These are phyloP conservation scores for Montipora cactus DNA, from an alignment of 64 coral and sea anemone species.

Conservation along the genomic window DNA sequence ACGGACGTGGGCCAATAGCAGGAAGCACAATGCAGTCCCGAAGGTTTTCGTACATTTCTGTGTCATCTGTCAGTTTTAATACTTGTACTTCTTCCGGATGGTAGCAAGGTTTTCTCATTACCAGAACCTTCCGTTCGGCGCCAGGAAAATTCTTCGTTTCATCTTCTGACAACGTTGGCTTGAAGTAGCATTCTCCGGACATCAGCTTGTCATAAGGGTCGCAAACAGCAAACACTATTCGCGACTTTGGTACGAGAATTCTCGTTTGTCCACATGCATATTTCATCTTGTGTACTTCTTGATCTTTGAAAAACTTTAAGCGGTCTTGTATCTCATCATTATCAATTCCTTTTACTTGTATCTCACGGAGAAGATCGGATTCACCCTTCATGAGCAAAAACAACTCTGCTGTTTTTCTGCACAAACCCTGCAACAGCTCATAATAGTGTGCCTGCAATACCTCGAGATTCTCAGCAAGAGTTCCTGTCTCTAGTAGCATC, in stretches of 20 bases:
- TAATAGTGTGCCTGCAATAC: conserved; percentile 64
- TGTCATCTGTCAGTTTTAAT: conserved; percentile 34
- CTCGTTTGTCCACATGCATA: conserved; percentile 37
- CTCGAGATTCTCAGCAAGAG: conserved; percentile 25
- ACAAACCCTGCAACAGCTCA: conserved; percentile 49
- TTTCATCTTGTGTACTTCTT: conserved; percentile 43
- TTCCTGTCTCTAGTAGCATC: conserved; percentile 55
- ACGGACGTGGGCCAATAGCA: conserved; percentile 7
- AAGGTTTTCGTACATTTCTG: conserved; percentile 24
- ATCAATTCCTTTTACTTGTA: neutral
- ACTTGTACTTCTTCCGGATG: conserved; percentile 68
- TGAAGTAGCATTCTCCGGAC: conserved; percentile 71
- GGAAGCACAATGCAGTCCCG: conserved; percentile 69
- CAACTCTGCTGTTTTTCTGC: neutral
- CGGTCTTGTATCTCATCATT: neutral
- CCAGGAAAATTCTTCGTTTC: conserved; percentile 23
- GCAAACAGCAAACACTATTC: conserved; percentile 71
- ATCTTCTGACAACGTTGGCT: conserved; percentile 37
- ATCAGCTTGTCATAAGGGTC: conserved; percentile 60
- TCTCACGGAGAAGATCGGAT: neutral
- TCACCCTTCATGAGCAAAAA: conserved; percentile 17
- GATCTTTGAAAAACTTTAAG: neutral
- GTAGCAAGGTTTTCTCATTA: conserved; percentile 54
- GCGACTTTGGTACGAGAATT: conserved; percentile 63
- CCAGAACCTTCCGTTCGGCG: conserved; percentile 12